Conservation (phyloP, 2,113 vertebrate species). For the Plectropomus leopardus region DNA sequence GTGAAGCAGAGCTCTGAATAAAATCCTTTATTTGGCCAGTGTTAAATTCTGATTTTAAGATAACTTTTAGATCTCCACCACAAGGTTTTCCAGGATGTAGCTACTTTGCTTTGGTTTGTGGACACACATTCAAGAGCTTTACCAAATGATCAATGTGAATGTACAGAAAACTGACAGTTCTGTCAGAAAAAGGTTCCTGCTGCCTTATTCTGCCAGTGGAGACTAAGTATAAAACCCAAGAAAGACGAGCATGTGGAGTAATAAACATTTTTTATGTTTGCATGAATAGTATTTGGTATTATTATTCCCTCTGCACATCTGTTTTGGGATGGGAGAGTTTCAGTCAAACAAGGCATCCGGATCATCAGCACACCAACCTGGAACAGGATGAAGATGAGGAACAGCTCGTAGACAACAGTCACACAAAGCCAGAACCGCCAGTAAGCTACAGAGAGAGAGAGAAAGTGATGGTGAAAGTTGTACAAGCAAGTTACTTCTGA, state of each 20-base stretch:
- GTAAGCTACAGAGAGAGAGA: constrained; percentile 86
- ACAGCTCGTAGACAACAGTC: constrained; percentile 97
- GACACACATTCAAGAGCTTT: background rate
- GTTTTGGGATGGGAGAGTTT: background rate
- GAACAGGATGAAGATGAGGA: constrained; percentile 99
- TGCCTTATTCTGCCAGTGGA: background rate
- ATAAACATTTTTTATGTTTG: background rate
- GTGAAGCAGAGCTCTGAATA: background rate
- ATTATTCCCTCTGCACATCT: background rate
- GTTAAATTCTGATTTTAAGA: constrained; percentile 7
- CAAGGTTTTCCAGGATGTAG: background rate
- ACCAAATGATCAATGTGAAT: background rate
- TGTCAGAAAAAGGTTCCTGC: background rate
- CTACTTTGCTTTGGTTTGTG: background rate
- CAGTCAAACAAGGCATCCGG: background rate
- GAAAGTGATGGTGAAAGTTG: background rate
- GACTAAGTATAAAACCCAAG: background rate
- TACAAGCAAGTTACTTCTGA: background rate
- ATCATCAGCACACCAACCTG: constrained; percentile 87
- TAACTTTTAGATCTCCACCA: background rate
- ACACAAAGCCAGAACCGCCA: constrained; percentile 99
- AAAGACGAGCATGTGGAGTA: background rate
- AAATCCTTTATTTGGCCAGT: constrained; percentile 16
- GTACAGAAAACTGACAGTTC: background rate
- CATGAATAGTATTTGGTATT: background rate